These are phyloP conservation scores for Thaumatotibia leucotreta DNA, from an alignment of 1,140 invertebrate genomes.

Conservation along the genomic window DNA sequence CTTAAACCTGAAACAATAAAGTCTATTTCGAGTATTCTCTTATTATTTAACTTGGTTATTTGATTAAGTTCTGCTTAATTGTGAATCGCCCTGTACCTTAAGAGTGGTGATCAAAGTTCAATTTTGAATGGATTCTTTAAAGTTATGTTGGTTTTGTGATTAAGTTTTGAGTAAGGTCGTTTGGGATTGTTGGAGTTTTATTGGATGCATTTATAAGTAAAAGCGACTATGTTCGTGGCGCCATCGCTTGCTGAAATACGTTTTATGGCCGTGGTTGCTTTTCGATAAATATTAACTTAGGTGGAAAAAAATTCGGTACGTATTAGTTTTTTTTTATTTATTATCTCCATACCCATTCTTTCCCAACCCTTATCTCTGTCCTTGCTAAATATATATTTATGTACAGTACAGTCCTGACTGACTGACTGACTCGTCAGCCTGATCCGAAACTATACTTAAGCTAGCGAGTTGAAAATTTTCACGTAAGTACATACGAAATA, in stretches of 20 bases:
- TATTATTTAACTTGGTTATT: neutral
- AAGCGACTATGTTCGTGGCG: neutral
- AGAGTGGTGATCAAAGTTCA: neutral
- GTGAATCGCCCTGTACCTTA: neutral
- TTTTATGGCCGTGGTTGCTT: neutral
- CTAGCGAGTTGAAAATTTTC: no score
- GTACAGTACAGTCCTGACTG: no score
- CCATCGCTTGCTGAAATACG: neutral
- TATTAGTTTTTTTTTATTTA: neutral
- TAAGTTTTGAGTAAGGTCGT: constrained; percentile 32
- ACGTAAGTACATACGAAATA: no score
- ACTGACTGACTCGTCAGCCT: no score
- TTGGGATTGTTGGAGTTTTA: constrained; percentile 51
- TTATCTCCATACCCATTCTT: no score
- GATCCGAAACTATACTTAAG: no score
- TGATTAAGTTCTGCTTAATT: neutral
- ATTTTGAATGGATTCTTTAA: neutral
- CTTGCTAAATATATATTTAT: no score
- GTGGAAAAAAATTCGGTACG: constrained; percentile 3
- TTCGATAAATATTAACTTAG: neutral
- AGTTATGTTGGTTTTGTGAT: constrained; percentile 21
- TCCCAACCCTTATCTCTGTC: no score
- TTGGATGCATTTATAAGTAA: constrained; percentile 33
- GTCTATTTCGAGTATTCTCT: neutral
- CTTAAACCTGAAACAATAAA: neutral